Evolutionary conservation across 1,140 invertebrate genomes (phyloP), one percentile per base, ranked within the genome.

Genomic region (Bombus consobrinus): DNA sequence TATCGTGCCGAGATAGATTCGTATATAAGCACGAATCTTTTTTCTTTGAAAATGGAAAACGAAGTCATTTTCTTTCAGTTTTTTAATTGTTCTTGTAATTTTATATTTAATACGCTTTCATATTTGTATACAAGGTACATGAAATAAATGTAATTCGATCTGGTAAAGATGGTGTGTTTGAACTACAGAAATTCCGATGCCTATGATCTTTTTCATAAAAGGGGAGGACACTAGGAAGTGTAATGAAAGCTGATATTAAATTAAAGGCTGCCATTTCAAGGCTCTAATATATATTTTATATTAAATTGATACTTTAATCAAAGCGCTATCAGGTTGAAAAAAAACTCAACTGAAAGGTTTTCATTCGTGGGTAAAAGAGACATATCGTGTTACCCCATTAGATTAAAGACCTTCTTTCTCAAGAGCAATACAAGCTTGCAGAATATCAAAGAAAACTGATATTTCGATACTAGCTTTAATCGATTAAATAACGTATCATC

Each of bases 201-300:
- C 59, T 12, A 62, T 12, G 59, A 62, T 62, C 59, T n/a, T 62
- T n/a, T 28, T n/a, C 28, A 2, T n/a, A n/a, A 62, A 62, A 62
- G 10, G 28, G 12, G 28, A 10, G 9, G 4, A 13, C 28, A n/a
- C 59, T n/a, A 4, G 28, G 22, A 62, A 62, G 28, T 62, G 59
- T 62, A 77, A 79, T 28, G 76, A 13, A 25, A 25, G 13, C 3
- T n/a, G 78, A 37, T 62, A 82, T 82, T 47, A 74, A 64, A 82
- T 43, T 62, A 28, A 72, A 74, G 34, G 3, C 53, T 47, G n/a
- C 32, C 18, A 18, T 15, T 41, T 69, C 15, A 12, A 25, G 15
- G 32, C 59, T 37, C 0, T 12, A 0, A 10, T 43, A n/a, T 62
- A 28, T n/a, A 28, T 62, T 74, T 64, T 28, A 28, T 12, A n/a